Conservation (phyloP, 2,113 vertebrate genomes). For the Charadrius vociferus region DNA sequence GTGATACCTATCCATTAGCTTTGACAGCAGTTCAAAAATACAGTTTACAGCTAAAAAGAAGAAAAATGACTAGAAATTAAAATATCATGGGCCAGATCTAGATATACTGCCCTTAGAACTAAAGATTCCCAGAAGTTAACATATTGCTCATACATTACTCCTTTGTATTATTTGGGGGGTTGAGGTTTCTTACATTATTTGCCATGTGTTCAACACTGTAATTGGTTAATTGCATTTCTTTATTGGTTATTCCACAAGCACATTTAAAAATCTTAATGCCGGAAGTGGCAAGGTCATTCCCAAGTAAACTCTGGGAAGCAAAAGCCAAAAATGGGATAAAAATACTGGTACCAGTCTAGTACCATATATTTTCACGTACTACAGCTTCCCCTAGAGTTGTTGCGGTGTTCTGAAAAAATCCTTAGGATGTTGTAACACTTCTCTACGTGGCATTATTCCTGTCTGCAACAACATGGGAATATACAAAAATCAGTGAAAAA, state of each 20-base stretch:
- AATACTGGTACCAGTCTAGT: neutral
- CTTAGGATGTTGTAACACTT: neutral
- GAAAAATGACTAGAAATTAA: neutral
- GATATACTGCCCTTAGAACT: neutral
- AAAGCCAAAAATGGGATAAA: neutral
- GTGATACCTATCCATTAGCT: neutral
- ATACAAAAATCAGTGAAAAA: neutral
- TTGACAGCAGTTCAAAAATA: neutral
- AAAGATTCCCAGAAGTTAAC: neutral
- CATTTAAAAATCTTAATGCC: neutral
- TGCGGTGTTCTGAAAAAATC: neutral
- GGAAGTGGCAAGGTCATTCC: neutral
- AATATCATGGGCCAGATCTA: neutral
- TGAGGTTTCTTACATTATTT: constrained; percentile 25
- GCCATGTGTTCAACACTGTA: neutral
- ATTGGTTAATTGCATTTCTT: constrained; percentile 27
- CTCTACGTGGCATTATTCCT: constrained; percentile 4
- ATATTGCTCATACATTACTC: neutral
- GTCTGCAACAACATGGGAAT: neutral
- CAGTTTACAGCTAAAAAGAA: neutral
- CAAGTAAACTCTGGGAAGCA: neutral
- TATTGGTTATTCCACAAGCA: constrained; percentile 32
- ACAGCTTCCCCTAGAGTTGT: neutral
- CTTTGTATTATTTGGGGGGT: neutral
- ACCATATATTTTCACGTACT: neutral